These are phyloP conservation scores for Epizoanthus rinbou DNA, from an alignment of 92 coral and sea anemone species.

Conservation along the genomic window DNA sequence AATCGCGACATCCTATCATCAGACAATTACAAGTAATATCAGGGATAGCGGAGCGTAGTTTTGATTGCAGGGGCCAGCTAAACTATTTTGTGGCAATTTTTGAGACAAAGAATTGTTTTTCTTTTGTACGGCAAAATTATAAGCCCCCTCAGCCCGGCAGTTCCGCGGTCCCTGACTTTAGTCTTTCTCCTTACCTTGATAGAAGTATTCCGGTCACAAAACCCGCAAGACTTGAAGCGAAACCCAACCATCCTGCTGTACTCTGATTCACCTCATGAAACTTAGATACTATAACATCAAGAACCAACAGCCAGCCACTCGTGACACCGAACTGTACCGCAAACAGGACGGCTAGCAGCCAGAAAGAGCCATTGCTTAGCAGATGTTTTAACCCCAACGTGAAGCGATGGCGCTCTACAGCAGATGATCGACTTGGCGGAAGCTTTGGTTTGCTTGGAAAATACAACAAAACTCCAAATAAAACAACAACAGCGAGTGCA, in stretches of 20 bases:
- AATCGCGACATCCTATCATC: no score
- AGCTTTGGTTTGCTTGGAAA: constrained; percentile 79
- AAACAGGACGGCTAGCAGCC: constrained; percentile 52
- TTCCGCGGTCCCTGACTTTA: neutral
- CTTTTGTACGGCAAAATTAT: no score
- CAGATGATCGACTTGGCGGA: constrained; percentile 76
- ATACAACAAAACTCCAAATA: constrained; percentile 64
- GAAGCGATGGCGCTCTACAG: constrained; percentile 32
- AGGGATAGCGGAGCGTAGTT: no score
- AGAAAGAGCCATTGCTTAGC: constrained; percentile 48
- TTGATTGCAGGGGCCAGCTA: no score
- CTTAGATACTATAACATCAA: constrained; percentile 69
- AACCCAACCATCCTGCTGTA: constrained; percentile 85
- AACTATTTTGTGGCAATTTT: no score
- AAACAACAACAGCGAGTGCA: constrained; percentile 51
- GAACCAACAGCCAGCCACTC: constrained; percentile 72
- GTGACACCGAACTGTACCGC: constrained; percentile 64
- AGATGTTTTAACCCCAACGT: constrained; percentile 27
- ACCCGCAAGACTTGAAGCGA: constrained; percentile 59
- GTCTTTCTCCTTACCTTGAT: constrained; percentile 46
- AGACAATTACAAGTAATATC: no score
- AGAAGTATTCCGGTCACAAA: constrained; percentile 54
- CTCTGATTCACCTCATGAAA: constrained; percentile 52
- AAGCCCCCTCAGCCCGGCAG: no score
- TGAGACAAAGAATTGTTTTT: no score